A percentile compares a stretch with the other conserved stretches of the same genome.
These are phyloP conservation scores for Crotalus helleri DNA, from an alignment of 2,113 vertebrate genomes.

Conservation along the genomic window DNA sequence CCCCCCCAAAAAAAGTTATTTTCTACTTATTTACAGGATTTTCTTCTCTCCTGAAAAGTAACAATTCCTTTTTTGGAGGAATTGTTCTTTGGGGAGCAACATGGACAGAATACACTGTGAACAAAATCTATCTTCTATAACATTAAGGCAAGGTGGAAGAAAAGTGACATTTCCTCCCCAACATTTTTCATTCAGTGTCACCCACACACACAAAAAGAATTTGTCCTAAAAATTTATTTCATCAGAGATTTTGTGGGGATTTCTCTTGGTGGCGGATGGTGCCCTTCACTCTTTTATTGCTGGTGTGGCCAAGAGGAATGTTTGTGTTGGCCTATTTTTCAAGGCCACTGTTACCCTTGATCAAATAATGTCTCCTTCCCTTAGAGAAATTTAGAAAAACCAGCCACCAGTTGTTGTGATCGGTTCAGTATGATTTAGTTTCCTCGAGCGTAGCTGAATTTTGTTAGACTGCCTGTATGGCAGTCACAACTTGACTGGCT, in stretches of 20 bases:
- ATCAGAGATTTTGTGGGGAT: background rate
- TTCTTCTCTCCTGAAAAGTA: background rate
- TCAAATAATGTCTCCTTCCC: background rate
- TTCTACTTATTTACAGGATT: background rate
- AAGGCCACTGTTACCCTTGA: background rate
- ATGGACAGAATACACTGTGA: background rate
- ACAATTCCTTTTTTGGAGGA: background rate
- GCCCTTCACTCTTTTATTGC: background rate
- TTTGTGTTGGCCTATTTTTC: background rate
- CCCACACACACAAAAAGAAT: background rate
- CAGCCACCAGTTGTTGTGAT: background rate
- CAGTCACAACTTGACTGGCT: background rate
- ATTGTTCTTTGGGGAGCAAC: background rate
- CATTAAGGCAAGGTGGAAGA: background rate
- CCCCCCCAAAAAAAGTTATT: background rate
- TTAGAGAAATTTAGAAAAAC: background rate
- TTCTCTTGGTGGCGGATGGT: background rate
- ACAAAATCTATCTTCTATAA: background rate
- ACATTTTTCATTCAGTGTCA: background rate
- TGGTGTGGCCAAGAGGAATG: background rate
- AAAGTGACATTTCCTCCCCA: background rate
- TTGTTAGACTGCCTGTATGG: background rate
- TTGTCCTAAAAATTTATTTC: background rate
- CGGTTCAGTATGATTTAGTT: background rate
- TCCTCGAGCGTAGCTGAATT: background rate